Base-by-base conservation (phyloP, 2,888 invertebrate genomes). In the Molorchus minor region DNA sequence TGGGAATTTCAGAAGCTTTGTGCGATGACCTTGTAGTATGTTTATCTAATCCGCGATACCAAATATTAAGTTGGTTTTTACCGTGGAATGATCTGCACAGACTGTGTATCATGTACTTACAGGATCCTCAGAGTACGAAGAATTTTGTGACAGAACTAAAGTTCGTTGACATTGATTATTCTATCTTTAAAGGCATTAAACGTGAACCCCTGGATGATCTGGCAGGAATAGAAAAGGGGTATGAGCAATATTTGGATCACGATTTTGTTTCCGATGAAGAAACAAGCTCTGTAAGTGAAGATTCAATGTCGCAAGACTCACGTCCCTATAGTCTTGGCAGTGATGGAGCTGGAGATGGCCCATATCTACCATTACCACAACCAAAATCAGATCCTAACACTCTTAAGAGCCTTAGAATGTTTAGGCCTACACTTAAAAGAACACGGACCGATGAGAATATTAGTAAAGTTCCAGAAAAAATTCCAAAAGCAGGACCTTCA, bases 21-120 rank as follows among this genome's bases (percentile, higher is more conserved):
- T 87, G 88, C 72, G 88, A 89, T 75, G 91, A 91, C 77, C 80
- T 92, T 13, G 86, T 87, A 1, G 88, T 89, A 3, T 83, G 91
- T 56, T 79, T 91, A 12, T 88, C 88, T 45, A 88, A 89, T 69
- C 89, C 89, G 0, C 81, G 92, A 44, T 86, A 89, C 65, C 89
- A 90, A 72, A 85, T 88, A 40, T 82, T 92, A 1, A 88, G 86
- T 3, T 92, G 91, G 91, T 84, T 86, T 53, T 81, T 88, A 8
- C 82, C 84, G 29, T 87, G 87, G 87, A 76, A 77, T 38, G 84
- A 86, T 64, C 75, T 87, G 49, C 82, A 83, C 52, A 70, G 77
- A n/a, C 75, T 85, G n/a, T 87, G 87, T 75, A 81, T 84, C 58
- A 80, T 83, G 66, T 86, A 86, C 70, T 72, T 86, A 29, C 82